These are phyloP conservation scores for Ectropis grisescens DNA, from an alignment of 1,140 invertebrate species.

Conservation along the genomic window DNA sequence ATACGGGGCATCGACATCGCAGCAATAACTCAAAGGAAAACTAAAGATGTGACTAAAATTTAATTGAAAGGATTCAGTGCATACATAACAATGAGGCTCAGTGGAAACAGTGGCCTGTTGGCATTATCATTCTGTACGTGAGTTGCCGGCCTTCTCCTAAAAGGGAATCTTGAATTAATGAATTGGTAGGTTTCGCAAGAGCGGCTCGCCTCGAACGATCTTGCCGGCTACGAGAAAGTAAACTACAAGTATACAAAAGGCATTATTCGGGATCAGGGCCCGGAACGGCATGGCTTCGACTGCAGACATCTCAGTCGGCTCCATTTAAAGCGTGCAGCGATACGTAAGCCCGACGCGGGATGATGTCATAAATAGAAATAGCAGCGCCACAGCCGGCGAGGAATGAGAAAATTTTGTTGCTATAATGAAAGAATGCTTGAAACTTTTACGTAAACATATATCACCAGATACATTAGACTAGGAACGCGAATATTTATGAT, in stretches of 20 bases:
- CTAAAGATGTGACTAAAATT: too few relatives aligned
- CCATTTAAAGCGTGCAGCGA: slow-evolving; percentile 68
- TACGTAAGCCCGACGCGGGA: slow-evolving; percentile 63
- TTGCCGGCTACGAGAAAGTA: slow-evolving; percentile 42
- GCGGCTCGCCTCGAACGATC: slow-evolving; percentile 34
- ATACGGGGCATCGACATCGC: too few relatives aligned
- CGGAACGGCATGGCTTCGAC: slow-evolving; percentile 55
- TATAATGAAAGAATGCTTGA: slow-evolving; percentile 4
- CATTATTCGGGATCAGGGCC: slow-evolving; percentile 62
- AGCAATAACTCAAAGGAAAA: too few relatives aligned
- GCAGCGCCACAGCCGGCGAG: slow-evolving; percentile 38
- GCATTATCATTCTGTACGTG: slow-evolving; percentile 51
- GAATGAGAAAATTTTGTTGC: slow-evolving; percentile 6
- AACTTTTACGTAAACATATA: slow-evolving; percentile 31
- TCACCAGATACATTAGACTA: too few relatives aligned
- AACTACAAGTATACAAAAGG: slow-evolving; percentile 51
- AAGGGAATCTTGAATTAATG: slow-evolving; percentile 63
- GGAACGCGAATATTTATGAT: too few relatives aligned
- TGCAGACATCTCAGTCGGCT: slow-evolving; percentile 62
- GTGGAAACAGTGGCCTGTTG: slow-evolving; percentile 7
- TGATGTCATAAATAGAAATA: slow-evolving; percentile 71
- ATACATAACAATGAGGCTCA: too few relatives aligned
- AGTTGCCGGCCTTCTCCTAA: slow-evolving; percentile 44
- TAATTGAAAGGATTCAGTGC: too few relatives aligned
- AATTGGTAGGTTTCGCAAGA: slow-evolving; percentile 53